Evolutionary conservation across 2,797 vertebrate species (phyloP), one percentile per base, ranked within the genome.

Genomic region (Remorina albescens): DNA sequence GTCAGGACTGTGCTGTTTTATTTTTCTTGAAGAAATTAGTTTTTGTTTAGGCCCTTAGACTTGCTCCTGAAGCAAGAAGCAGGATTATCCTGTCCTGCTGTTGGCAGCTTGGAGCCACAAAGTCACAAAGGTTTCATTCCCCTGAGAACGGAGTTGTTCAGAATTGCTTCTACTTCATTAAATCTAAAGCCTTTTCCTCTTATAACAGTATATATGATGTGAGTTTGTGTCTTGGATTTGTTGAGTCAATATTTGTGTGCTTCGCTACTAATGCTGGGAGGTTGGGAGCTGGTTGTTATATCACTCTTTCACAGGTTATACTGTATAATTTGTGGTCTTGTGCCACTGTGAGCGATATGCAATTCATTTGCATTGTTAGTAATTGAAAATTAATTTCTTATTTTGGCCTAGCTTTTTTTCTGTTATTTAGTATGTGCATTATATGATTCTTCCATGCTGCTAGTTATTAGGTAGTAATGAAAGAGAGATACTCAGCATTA

Each of bases 141-240:
- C 46, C 13, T 42, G 54, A 70, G 67, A 67, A 63, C 12, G 2
- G 46, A 71, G 57, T 73, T 73, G 58, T 28, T 3, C 36, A 42
- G 63, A 75, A 75, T 49, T n/a, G 72, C 65, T n/a, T 51, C 44
- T 28, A 54, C 67, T 69, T 70, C 56, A 65, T 77, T 64, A 70
- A 78, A 73, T 76, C 66, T 71, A 66, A 77, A 78, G 73, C 51
- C 69, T 76, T 57, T 30, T 57, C 67, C 32, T 7, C 26, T 32
- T 44, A 11, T 34, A 1, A 54, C 71, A 53, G 76, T 71, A 59
- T 64, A 5, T 67, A 57, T 59, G 53, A 65, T 50, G 18, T 44
- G 58, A 74, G 58, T 37, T 12, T 19, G 26, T 36, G 74, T 61
- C 64, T 78, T 26, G 19, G 67, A 42, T 75, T 71, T 63, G 58